Evolutionary conservation across 2,113 vertebrate genomes (phyloP), one percentile per base, ranked within the genome.

Genomic region (Epinephelus lanceolatus): DNA sequence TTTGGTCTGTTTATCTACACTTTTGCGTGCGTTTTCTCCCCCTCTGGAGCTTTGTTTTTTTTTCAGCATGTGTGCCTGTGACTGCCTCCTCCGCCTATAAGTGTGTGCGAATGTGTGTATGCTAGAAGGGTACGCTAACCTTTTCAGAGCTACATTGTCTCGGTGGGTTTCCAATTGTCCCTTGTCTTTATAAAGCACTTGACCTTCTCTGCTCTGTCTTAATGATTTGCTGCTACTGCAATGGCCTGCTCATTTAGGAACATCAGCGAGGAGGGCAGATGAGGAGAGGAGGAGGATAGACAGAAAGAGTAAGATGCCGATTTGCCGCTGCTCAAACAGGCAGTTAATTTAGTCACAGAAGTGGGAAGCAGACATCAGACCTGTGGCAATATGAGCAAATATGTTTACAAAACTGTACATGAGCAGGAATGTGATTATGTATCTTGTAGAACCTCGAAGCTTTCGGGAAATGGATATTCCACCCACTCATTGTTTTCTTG

Each of bases 201-300:
- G 91, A 92, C 91, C 90, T 94, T 94, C 85, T 83, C 72, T 25
- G 77, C 86, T 88, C 60, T 14, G 80, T 62, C 89, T 84, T 92
- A 89, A 91, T 93, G 87, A 94, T 93, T 92, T 89, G 88, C 81
- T 88, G 91, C 86, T 75, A 61, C 67, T 67, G 86, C 80, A 42
- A 72, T 71, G 76, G 75, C 65, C 70, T 30, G 63, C 90, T 89
- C 76, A 73, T 91, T 93, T 88, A 83, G 80, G 80, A 79, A 40
- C 74, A 80, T 86, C 87, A 81, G 63, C 7, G 40, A 21, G 68
- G 66, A 83, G 66, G 83, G 71, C 71, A 47, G 25, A 73, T 1
- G 53, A 76, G 72, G 52, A 62, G 53, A 78, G 74, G 11, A 51
- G 45, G 17, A 62, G 40, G 75, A 33, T 0, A 14, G 52, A 65